Conservation (phyloP, 2,113 vertebrate genomes). For the western clawed frog (Xenopus tropicalis) region UCB_Xtro_10.0 CM004447.2:32358501-32359000, state of each 20-base stretch:
- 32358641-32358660: constrained; percentile 48
- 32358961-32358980: constrained; percentile 64
- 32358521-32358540: constrained; percentile 15
- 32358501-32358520: constrained; percentile 13
- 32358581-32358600: constrained; percentile 25
- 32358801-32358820: constrained; percentile 47
- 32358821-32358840: constrained; percentile 43
- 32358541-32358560: constrained; percentile 48
- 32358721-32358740: constrained; percentile 5
- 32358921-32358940: constrained; percentile 47
- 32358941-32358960: constrained; percentile 47
- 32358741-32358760: neutral
- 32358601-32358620: constrained; percentile 37
- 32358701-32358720: constrained; percentile 38
- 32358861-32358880: constrained; percentile 56
- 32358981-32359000: constrained; percentile 50
- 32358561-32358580: constrained; percentile 71
- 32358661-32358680: constrained; percentile 44
- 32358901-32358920: constrained; percentile 50
- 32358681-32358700: constrained; percentile 47
- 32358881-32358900: constrained; percentile 36
- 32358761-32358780: constrained; percentile 13
- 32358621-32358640: constrained; percentile 25
- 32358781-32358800: neutral
- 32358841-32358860: constrained; percentile 19